phyloP scores from a whole-genome alignment of 2,113 vertebrate genomes.

The Rhombomys opimus region DNA sequence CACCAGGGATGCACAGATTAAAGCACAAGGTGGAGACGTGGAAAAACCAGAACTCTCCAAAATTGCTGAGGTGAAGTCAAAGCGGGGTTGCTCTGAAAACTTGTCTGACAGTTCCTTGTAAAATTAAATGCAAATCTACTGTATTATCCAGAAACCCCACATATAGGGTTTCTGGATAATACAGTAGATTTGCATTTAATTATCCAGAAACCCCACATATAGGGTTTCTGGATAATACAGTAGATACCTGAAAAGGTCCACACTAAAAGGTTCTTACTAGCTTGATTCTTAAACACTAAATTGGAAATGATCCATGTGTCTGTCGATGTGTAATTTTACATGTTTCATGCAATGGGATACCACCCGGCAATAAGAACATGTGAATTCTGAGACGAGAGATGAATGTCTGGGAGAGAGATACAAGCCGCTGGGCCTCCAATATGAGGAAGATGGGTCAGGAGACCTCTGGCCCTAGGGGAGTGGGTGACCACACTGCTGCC shows the following conservation, averaged over 20 bases:
- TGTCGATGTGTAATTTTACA: no score
- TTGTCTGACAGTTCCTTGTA: neutral
- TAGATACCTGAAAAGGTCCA: neutral
- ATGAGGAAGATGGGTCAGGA: neutral
- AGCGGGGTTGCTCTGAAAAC: neutral
- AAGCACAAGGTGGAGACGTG: neutral
- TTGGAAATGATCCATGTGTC: neutral
- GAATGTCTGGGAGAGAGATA: neutral
- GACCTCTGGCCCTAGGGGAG: fast-evolving
- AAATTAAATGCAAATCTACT: neutral
- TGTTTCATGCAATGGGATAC: neutral
- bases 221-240: no score
- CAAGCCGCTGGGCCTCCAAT: neutral
- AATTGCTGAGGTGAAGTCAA: neutral
- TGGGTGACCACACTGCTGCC: no score
- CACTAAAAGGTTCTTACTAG: neutral
- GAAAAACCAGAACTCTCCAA: neutral
- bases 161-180: no score
- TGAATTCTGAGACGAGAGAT: neutral
- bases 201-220: neutral
- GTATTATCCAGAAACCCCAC: neutral
- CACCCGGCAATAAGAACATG: neutral
- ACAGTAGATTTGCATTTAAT: no score
- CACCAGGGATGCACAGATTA: neutral
- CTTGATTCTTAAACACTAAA: neutral